phyloP scores from a whole-genome alignment of 2,888 invertebrate genomes.

The Amiota minor region DNA sequence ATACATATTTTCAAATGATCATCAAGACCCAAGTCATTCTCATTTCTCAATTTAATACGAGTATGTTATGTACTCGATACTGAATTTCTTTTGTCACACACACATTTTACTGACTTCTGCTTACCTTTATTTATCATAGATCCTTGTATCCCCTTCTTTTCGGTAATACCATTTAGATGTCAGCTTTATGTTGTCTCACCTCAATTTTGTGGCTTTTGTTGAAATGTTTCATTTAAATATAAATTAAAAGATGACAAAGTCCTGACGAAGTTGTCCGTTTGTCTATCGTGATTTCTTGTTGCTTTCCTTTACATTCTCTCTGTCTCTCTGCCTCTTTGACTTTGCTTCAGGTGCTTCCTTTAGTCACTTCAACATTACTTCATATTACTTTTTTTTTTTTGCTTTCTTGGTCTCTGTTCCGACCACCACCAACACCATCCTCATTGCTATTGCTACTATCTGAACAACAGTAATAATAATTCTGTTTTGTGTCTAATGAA shows the following conservation, averaged over 20 bases:
- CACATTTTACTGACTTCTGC: too few relatives aligned
- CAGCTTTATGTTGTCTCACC: neutral
- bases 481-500: constrained; percentile 16
- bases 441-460: neutral
- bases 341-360: constrained; percentile 21
- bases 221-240: constrained; percentile 61
- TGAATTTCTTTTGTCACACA: too few relatives aligned
- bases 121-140: too few relatives aligned
- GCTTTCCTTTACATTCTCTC: neutral
- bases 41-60: too few relatives aligned
- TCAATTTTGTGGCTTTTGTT: constrained; percentile 26
- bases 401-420: too few relatives aligned
- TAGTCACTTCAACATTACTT: too few relatives aligned
- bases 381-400: too few relatives aligned
- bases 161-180: constrained; percentile 5
- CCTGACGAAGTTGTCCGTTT: constrained; percentile 19
- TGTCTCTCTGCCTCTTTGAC: neutral
- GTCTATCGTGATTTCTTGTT: neutral
- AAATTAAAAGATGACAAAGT: constrained; percentile 63
- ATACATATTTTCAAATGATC: too few relatives aligned
- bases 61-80: too few relatives aligned
- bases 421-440: neutral
- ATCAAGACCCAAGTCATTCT: too few relatives aligned
- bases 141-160: neutral
- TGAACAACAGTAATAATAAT: neutral